A percentile compares a stretch with the other conserved stretches of the same genome.
Conservation (phyloP, 35 echinoderm and acorn worm genomes). For the Patiria miniata region DNA sequence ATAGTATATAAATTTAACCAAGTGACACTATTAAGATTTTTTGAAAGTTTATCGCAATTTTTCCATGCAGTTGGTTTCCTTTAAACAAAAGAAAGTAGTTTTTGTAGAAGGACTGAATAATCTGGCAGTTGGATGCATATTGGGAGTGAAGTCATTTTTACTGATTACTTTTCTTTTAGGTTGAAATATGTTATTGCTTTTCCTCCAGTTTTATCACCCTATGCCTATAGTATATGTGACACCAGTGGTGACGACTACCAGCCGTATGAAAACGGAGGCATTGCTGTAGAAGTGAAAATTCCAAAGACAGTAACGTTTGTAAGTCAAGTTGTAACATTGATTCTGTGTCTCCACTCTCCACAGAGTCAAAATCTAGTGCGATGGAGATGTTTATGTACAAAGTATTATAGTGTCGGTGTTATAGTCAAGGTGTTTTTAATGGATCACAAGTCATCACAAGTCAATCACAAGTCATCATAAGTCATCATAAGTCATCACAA, state of each 20-base stretch:
- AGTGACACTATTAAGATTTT: no score
- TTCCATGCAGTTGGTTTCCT: not conserved
- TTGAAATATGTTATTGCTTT: not conserved
- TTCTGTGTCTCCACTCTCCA: not conserved
- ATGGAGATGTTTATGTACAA: no score
- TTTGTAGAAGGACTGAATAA: not conserved
- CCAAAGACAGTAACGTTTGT: conserved; percentile 65
- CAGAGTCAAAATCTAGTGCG: not conserved
- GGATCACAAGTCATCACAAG: no score
- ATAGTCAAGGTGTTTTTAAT: no score
- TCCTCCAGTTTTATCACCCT: conserved; percentile 77
- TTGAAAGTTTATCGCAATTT: no score
- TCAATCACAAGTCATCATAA: no score
- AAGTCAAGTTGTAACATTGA: conserved; percentile 19
- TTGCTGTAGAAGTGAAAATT: conserved; percentile 73
- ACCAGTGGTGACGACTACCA: conserved; percentile 73
- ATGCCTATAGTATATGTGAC: conserved; percentile 92
- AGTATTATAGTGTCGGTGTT: no score
- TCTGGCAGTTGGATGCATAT: no score
- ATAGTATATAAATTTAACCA: no score
- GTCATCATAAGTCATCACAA: no score
- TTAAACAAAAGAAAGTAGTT: not conserved
- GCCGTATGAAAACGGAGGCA: conserved; percentile 79
- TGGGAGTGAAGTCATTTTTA: not conserved
- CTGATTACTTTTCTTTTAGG: not conserved